Evolutionary conservation across 2,797 vertebrate genomes (phyloP), one percentile per base, ranked within the genome.

Genomic region (Xerus rutilus): DNA sequence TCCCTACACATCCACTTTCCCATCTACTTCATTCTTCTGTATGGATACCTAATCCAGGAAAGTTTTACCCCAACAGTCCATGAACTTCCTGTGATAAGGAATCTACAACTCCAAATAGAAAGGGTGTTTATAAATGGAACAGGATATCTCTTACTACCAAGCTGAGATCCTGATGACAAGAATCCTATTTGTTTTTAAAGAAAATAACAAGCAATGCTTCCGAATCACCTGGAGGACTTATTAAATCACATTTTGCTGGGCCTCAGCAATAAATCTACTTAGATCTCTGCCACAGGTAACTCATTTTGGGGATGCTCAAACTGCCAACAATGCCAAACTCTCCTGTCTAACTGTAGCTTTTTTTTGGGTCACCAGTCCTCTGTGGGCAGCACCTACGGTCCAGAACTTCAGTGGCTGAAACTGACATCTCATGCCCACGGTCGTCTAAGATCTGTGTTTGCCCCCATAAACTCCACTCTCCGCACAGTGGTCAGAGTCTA

Each of bases 61-160:
- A 81, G 39, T 52, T 81, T 78, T 74, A 95, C 52, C 52, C 70
- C 30, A 87, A 95, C 28, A 79, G 30, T 15, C 12, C 49, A 6
- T 85, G 59, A 89, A 64, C 54, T 78, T 89, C 39, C 87, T 81
- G 23, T 87, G 72, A 54, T 81, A 89, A 83, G 11, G 15, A 88
- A 85, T 43, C 78, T 93, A 74, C 67, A 91, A 81, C 5, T 14
- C 15, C 54, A 73, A 70, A 10, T 32, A 92, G 35, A 89, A 28
- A 83, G 43, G 28, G 45, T 82, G 8, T 77, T 96, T 81, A 91
- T 83, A 86, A 92, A 95, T 8, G 25, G 30, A 92, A 76, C 39
- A 82, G 28, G 35, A 81, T 39, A 39, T 85, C 59, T 94, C 76
- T 85, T 88, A 57, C 23, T 57, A 30, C 52, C 30, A 93, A 90